Evolutionary conservation across 2,888 invertebrate genomes (phyloP), one percentile per base, ranked within the genome.

Genomic region (Andricus quercusramuli): DNA sequence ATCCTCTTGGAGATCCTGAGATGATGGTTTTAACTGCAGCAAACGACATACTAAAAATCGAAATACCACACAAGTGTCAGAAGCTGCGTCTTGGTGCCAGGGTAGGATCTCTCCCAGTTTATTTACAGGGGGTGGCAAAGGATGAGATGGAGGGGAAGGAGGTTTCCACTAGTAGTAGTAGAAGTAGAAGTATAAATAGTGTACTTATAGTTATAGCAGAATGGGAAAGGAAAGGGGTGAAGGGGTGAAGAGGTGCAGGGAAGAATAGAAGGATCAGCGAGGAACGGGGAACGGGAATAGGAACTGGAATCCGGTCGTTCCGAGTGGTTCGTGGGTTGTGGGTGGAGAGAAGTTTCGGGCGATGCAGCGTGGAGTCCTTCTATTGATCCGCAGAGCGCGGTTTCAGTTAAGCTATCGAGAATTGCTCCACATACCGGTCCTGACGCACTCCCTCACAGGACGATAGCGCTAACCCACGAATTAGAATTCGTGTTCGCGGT

Each of bases 331-430:
- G 78, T 29, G 29, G 65, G 32, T 56, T 56, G 64, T 76, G 41
- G 64, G 76, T 32, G 74, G 84, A 83, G 85, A 85, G 88, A 88
- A 87, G 85, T 88, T 87, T 86, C 82, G 85, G 83, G 80, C 83
- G 85, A 83, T 79, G 80, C 79, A 79, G 76, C 66, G 82, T 64
- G 68, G 70, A 70, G 67, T 67, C 82, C 86, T 82, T 83, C 88
- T 88, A 88, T 88, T 85, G 88, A 88, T 88, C 88, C 86, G 85
- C 82, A 84, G 86, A 81, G 80, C 80, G 85, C 84, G 88, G 86
- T 89, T 90, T 90, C 88, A 88, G 90, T 90, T 87, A 87, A 90
- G 85, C 90, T 86, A 88, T 84, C 84, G 85, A 85, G 86, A 86
- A 89, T 89, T 90, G 85, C 84, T 80, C 83, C 83, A 81, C 62